These are phyloP conservation scores for Aphodius granarius DNA, from an alignment of 2,888 invertebrate species.

Conservation along the genomic window DNA sequence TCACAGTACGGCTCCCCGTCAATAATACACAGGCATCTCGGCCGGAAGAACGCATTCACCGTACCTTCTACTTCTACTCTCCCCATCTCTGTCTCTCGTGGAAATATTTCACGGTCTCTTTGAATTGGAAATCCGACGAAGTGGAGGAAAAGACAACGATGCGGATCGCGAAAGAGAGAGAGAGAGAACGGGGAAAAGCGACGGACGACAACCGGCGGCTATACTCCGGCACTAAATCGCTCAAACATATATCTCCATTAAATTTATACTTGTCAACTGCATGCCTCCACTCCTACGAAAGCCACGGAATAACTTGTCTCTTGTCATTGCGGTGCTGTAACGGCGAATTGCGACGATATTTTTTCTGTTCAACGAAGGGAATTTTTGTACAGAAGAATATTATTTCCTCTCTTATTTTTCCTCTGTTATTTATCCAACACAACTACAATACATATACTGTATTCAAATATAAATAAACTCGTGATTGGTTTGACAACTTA, in stretches of 20 bases:
- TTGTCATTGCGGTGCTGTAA: neutral
- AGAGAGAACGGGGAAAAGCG: neutral
- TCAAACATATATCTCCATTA: constrained; percentile 40
- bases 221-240: constrained; percentile 35
- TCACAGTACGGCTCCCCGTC: neutral
- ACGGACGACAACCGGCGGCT: constrained; percentile 23
- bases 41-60: neutral
- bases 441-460: no score
- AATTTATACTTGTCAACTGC: constrained; percentile 40
- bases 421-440: no score
- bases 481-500: no score
- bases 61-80: neutral
- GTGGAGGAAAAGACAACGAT: neutral
- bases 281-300: constrained; percentile 29
- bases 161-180: neutral
- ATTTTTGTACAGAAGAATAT: no score
- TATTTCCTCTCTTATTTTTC: no score
- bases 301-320: neutral
- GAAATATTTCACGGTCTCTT: neutral
- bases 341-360: neutral
- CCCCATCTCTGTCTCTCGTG: neutral
- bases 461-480: no score
- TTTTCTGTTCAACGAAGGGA: neutral
- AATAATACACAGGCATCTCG: neutral
- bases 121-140: neutral